A percentile compares a stretch with the other conserved stretches of the same genome.
phyloP scores from a whole-genome alignment of 1,140 invertebrate genomes.

The Pachypsylla venusta region DNA sequence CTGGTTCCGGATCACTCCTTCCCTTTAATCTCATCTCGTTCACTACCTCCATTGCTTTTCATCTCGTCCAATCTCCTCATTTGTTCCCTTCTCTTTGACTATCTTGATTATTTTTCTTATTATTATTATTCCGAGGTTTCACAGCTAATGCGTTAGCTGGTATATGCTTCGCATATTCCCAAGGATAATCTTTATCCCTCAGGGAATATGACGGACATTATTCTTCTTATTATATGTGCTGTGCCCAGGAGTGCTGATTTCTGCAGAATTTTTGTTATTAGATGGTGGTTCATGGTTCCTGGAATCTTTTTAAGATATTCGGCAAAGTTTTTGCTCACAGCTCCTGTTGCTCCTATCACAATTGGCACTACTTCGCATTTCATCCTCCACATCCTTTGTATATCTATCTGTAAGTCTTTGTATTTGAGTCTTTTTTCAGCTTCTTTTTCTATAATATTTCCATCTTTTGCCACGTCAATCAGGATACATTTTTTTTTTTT shows the following conservation, averaged over 20 bases:
- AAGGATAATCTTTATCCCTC: conserved; percentile 1
- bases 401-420: not conserved
- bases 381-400: not conserved
- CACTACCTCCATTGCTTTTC: no score
- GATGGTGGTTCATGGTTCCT: not conserved
- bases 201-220: not conserved
- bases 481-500: not conserved
- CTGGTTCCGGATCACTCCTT: no score
- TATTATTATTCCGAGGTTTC: no score
- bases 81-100: no score
- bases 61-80: no score
- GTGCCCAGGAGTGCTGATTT: not conserved
- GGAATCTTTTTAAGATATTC: not conserved
- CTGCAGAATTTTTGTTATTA: not conserved
- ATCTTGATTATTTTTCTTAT: no score
- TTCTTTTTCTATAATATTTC: not conserved
- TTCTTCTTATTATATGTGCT: conserved; percentile 1
- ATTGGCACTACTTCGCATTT: not conserved
- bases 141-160: no score
- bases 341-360: not conserved
- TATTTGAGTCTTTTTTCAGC: conserved; percentile 1
- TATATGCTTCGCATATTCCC: no score
- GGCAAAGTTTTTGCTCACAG: not conserved
- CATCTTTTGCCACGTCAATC: not conserved
- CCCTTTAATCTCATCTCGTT: no score